Base-by-base conservation (phyloP, 2,113 vertebrate species). In the Chiloscyllium plagiosum region DNA sequence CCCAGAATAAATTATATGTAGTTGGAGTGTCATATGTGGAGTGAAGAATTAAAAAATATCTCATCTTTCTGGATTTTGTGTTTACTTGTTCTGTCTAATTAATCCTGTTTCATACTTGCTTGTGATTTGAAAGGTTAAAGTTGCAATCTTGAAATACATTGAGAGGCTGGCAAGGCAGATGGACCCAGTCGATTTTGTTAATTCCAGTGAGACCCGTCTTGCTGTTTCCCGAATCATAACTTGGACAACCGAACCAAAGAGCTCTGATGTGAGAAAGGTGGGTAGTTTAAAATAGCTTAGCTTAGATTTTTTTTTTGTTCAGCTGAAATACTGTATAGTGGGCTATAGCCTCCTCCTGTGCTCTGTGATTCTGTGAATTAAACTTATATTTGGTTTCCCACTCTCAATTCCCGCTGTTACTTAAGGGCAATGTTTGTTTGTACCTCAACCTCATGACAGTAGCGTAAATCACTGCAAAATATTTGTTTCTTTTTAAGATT, bases 201-300 rank as follows among this genome's bases (percentile, higher is more conserved):
- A 99, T 97, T 99, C 99, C 96, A 99, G 99, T 92, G 99, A 99
- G 97, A 99, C 99, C 0, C 98, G 99, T 22, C 97, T 99, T 97
- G 99, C 99, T 10, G 99, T 99, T 95, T 99, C 99, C 96, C 98
- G 99, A 97, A 99, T 99, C 97, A 99, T 99, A 97, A 99, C 99
- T 76, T 99, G 99, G 99, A 99, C 99, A 97, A 99, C 99, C 68
- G 99, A 99, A 97, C 99, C 99, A 97, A 99, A 99, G 98, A 99
- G 99, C 97, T 99, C 99, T 95, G 99, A 99, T 50, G 99, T 99
- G 97, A 98, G 99, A 97, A 99, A 99, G 99, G 99, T 99, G 97
- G 92, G 97, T 83, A 76, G 50, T 56, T 95, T 95, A 76, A 69
- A 19, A 19, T 66, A 89, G 61, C 7, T 93, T 93, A 68, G 89